These are phyloP conservation scores for Cetoscarus ocellatus DNA, from an alignment of 2,797 vertebrate genomes.

Conservation along the genomic window DNA sequence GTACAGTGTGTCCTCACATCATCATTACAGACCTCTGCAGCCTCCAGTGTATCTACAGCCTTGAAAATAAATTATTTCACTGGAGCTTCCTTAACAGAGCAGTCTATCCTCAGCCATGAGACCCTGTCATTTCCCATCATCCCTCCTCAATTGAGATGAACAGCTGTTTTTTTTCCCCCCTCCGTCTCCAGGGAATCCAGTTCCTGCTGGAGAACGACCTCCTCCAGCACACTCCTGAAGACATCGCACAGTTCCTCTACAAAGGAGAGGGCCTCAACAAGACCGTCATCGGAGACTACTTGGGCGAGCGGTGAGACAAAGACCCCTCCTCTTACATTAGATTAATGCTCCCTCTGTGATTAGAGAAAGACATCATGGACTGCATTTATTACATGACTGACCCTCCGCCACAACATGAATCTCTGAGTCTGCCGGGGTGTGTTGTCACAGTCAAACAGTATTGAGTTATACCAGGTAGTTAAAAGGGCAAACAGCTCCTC, in stretches of 20 bases:
- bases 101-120: conserved; percentile 14
- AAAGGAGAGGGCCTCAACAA: conserved; percentile 99
- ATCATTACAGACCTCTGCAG: neutral
- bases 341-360: conserved; percentile 62
- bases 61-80: neutral
- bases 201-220: conserved; percentile 97
- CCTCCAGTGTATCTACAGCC: conserved; percentile 3
- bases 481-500: conserved; percentile 34
- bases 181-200: conserved; percentile 90
- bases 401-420: conserved; percentile 34
- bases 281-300: conserved; percentile 97
- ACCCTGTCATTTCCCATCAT: conserved; percentile 33
- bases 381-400: conserved; percentile 53
- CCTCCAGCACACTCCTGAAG: conserved; percentile 93
- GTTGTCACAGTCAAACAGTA: conserved; percentile 38
- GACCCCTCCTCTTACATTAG: conserved; percentile 32
- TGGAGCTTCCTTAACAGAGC: neutral
- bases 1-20: conserved; percentile 69
- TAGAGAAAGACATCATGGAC: conserved; percentile 58
- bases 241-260: conserved; percentile 97
- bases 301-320: conserved; percentile 92
- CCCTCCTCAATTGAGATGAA: conserved; percentile 22
- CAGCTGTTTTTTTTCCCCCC: conserved; percentile 9
- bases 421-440: conserved; percentile 35
- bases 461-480: conserved; percentile 40